Base-by-base conservation (phyloP, 2,113 vertebrate species). In the Odocoileus hemionus region DNA sequence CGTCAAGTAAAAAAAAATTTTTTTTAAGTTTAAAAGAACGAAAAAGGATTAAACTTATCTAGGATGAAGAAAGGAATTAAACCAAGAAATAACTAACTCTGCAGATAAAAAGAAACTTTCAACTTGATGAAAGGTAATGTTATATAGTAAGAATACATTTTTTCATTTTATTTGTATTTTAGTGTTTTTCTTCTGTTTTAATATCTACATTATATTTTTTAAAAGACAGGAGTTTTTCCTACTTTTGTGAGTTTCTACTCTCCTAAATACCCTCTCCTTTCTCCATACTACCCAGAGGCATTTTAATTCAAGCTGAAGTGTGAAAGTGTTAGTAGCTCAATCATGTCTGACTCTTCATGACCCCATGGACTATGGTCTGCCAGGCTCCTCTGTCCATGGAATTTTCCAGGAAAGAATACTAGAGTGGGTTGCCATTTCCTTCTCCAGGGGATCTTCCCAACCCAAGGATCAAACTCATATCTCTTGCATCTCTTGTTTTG, bases 71-170 rank as follows among this genome's bases (percentile, higher is more conserved):
- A 64, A 30, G 50, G 21, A 93, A 89, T 93, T 89, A 95, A 95
- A 89, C 60, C 26, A 74, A 82, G 30, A 86, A 87, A 95, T 11
- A 83, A 43, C 58, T 96, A 92, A 86, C 43, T 86, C 21, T 74
- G 43, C 26, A 94, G 45, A 96, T 79, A 89, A 96, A 88, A 88
- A 79, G 50, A 93, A 60, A 58, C 45, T 55, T 93, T 89, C 79
- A 86, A 94, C 36, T 79, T 92, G 76, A 23, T 54, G 85, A 45
- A 28, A 19, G 28, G 33, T 28, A 70, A 70, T n/a, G 78, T 45
- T 60, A 89, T 1, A 70, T 1, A 70, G 14, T 52, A 85, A 94
- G 21, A 91, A 90, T 17, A 91, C 52, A 88, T 64, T 50, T 54
- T 80, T 82, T 43, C 17, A 50, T 12, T 89, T 61, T 91, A 36